Evolutionary conservation across 2,888 invertebrate genomes (phyloP), one percentile per base, ranked within the genome.

Genomic region (Xiphydria camelus): DNA sequence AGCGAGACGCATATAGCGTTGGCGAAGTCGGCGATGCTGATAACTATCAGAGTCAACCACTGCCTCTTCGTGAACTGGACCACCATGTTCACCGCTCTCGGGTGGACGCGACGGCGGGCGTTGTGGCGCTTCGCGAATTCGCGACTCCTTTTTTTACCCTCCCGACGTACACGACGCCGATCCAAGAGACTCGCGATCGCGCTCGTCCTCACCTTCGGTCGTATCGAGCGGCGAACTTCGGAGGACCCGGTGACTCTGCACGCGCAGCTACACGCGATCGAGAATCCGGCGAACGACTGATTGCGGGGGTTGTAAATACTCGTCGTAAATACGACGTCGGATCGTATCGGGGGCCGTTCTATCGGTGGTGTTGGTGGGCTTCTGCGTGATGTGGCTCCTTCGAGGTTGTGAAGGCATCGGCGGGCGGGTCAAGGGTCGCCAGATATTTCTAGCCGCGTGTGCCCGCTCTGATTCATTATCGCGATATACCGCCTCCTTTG

Each of bases 1-100:
- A 91, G 75, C 0, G 91, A 89, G 1, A 91, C 89, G 73, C 90
- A 89, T 51, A 91, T 84, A 2, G 91, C 91, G 70, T 89, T 89
- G 63, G 88, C 89, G 75, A 91, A 90, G 76, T 91, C 89, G 10
- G 89, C 88, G 51, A 90, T 82, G 19, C 89, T 86, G 68, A 91
- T 89, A 35, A 89, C 87, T 25, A 88, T 78, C 32, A 91, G 79
- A 1, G 89, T 89, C 59, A 86, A 75, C 87, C 88, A 88, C 77
- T 91, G 91, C 64, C 89, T 79, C 65, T 79, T 83, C 1, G 86
- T 83, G 68, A 88, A 89, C 55, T 83, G 79, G 15, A 81, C 78
- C 74, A 79, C 79, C 83, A 84, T 86, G 72, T 65, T 71, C 12
- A 25, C 5, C 12, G 17, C 17, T 18, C 12, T n/a, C 12, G 2